phyloP scores from a whole-genome alignment of 2,888 invertebrate genomes.

The Eupeodes latifasciatus region DNA sequence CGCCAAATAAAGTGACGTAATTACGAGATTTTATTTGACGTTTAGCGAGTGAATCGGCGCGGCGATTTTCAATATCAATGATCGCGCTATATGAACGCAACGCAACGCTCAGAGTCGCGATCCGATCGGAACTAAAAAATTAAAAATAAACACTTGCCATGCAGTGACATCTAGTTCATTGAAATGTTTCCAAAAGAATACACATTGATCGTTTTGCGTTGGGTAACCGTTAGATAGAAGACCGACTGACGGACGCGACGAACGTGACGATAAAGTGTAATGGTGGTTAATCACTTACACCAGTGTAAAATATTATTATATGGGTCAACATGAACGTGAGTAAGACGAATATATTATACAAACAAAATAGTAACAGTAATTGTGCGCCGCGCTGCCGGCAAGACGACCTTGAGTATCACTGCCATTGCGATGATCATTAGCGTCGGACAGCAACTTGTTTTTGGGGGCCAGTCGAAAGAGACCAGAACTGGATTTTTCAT shows the following conservation, averaged over 20 bases:
- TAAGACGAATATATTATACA: neutral
- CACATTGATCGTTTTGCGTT: neutral
- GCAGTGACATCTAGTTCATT: slow-evolving; percentile 34
- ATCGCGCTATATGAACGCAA: neutral
- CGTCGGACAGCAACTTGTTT: slow-evolving; percentile 43
- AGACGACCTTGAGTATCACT: slow-evolving; percentile 58
- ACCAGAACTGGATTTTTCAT: neutral
- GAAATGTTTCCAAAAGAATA: slow-evolving; percentile 25
- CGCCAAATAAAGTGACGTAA: slow-evolving; percentile 47
- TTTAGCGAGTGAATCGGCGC: neutral
- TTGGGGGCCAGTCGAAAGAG: slow-evolving; percentile 33
- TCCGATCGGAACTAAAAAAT: slow-evolving; percentile 59
- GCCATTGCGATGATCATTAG: slow-evolving; percentile 38
- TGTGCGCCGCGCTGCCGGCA: slow-evolving; percentile 32
- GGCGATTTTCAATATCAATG: slow-evolving; percentile 3
- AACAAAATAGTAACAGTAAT: slow-evolving; percentile 4
- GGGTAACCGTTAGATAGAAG: too few species aligned
- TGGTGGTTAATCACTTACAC: neutral
- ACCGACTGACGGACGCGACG: too few species aligned
- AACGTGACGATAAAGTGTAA: neutral
- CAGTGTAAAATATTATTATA: neutral
- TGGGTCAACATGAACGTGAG: too few species aligned
- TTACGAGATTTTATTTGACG: neutral
- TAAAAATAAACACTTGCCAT: slow-evolving; percentile 47
- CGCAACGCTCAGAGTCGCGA: slow-evolving; percentile 16